A percentile compares a stretch with the other conserved stretches of the same genome.
Evolutionary conservation across 2,797 vertebrate genomes (phyloP).

Genomic region (Delichon dasypus): DNA sequence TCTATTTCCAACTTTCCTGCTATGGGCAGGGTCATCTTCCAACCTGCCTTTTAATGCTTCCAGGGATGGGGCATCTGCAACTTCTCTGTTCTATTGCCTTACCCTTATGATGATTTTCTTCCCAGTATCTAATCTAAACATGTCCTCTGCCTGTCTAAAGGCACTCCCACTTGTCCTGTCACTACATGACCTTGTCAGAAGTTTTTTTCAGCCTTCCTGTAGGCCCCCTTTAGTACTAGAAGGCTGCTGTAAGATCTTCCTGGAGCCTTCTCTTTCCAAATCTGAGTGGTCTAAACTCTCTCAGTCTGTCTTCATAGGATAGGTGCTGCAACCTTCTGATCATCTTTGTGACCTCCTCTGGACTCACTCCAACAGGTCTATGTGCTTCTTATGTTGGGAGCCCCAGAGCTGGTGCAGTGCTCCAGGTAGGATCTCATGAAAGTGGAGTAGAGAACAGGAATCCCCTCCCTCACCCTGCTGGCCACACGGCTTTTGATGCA

Average conservation of each 20-base stretch:
- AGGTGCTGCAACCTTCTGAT: neutral
- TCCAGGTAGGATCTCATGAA: neutral
- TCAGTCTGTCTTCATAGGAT: neutral
- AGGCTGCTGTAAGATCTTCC: neutral
- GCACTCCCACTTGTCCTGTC: neutral
- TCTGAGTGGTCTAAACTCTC: neutral
- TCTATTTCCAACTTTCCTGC: neutral
- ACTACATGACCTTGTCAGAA: neutral
- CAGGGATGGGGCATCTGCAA: rapidly evolving
- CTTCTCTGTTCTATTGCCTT: neutral
- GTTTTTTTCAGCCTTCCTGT: neutral
- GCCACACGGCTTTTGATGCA: neutral
- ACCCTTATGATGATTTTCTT: neutral
- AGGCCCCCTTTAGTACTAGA: neutral
- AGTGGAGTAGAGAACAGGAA: neutral
- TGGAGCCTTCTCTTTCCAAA: neutral
- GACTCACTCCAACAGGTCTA: neutral
- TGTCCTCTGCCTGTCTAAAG: neutral
- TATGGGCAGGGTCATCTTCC: neutral
- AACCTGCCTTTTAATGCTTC: neutral
- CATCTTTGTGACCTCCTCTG: neutral
- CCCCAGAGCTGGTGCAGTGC: neutral
- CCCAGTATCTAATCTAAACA: neutral
- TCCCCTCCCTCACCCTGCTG: neutral
- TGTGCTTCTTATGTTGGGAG: too few species aligned